Percentiles rank a stretch among this genome's conserved stretches.
Evolutionary conservation across 92 coral and sea anemone genomes (phyloP).

Genomic region (Porites divaricata): DNA sequence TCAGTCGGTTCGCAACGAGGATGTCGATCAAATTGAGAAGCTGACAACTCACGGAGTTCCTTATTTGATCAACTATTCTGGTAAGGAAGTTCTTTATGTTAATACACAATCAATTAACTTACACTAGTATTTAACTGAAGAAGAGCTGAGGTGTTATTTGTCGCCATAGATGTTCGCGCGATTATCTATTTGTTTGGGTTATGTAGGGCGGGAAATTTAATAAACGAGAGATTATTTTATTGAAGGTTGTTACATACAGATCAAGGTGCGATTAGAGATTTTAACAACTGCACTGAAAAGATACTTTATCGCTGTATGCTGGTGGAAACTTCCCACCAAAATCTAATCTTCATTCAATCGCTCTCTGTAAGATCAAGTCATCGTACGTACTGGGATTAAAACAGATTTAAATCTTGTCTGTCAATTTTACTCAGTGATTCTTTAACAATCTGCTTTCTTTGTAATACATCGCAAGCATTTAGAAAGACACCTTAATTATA

Average conservation of each 20-base stretch:
- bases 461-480: not conserved
- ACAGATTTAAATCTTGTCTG: not conserved
- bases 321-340: no score
- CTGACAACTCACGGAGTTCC: constrained; percentile 91
- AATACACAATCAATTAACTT: no score
- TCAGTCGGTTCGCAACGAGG: constrained; percentile 97
- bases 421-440: not conserved
- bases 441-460: not conserved
- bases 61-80: constrained; percentile 92
- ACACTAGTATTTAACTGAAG: not conserved
- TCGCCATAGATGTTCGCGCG: constrained; percentile 27
- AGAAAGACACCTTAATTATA: not conserved
- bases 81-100: constrained; percentile 42
- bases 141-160: not conserved
- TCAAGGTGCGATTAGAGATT: not conserved
- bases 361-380: no score
- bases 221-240: not conserved
- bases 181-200: not conserved
- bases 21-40: constrained; percentile 94
- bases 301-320: no score
- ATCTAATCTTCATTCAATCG: no score
- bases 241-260: not conserved
- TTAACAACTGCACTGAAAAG: no score
- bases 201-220: constrained; percentile 17
- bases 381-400: no score